Percentiles rank a stretch among this genome's conserved stretches.
Conservation (phyloP, 2,797 vertebrate species). For the Channallabes apus region DNA sequence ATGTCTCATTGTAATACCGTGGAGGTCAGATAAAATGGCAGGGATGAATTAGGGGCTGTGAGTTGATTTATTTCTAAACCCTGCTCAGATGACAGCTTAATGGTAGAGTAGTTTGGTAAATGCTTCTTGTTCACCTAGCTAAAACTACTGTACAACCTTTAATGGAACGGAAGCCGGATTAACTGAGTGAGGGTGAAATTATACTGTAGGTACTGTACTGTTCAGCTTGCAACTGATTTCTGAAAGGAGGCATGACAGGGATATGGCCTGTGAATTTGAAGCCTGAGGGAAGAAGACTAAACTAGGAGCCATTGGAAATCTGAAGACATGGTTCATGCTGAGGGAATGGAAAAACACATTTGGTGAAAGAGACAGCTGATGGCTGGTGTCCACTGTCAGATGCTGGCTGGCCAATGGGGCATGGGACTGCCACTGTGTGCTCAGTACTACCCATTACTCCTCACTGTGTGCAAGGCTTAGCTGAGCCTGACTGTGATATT, state of each 20-base stretch:
- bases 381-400: constrained; percentile 33
- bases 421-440: constrained; percentile 23
- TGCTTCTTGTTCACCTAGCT: constrained; percentile 20
- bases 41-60: neutral
- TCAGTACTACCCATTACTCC: constrained; percentile 30
- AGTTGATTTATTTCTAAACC: neutral
- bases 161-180: constrained; percentile 10
- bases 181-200: neutral
- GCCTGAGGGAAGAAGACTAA: neutral
- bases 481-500: constrained; percentile 35
- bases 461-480: constrained; percentile 29
- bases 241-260: neutral
- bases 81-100: constrained; percentile 12
- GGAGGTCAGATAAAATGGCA: constrained; percentile 25
- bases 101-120: neutral
- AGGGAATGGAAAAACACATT: constrained; percentile 43
- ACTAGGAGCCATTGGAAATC: constrained; percentile 18
- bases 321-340: constrained; percentile 24
- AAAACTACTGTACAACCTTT: constrained; percentile 16
- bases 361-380: constrained; percentile 38
- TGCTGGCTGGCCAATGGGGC: constrained; percentile 31
- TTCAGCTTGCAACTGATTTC: constrained; percentile 21
- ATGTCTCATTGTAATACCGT: neutral
- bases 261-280: neutral
- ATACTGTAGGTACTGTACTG: neutral